Percentiles rank a stretch among this genome's conserved stretches.
Evolutionary conservation across 2,797 vertebrate species (phyloP).

Genomic region (Harpagifer antarcticus): DNA sequence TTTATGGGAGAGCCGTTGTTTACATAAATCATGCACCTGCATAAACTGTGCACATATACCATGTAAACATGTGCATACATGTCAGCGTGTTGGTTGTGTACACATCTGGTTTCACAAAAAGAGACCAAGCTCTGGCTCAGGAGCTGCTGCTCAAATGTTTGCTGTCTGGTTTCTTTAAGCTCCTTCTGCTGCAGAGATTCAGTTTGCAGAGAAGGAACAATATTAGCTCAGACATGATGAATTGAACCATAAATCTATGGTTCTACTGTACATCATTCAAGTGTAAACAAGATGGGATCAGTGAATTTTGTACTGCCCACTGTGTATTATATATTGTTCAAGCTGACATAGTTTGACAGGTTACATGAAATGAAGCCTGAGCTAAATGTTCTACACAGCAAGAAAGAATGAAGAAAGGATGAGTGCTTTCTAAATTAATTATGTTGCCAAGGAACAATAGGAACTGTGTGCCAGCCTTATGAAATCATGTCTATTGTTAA

Average conservation of each 20-base stretch:
- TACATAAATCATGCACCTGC: not conserved
- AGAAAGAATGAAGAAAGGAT: not conserved
- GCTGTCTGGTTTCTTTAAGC: slow-evolving; percentile 22
- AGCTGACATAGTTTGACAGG: not conserved
- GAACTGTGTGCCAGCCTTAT: not conserved
- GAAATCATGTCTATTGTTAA: slow-evolving; percentile 30
- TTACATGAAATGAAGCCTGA: not conserved
- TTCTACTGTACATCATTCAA: slow-evolving; percentile 13
- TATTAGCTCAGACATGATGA: slow-evolving; percentile 15
- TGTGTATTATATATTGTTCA: not conserved
- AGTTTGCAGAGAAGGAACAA: slow-evolving; percentile 25
- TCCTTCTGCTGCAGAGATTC: slow-evolving; percentile 30
- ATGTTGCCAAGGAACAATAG: not conserved
- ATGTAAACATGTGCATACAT: slow-evolving; percentile 2
- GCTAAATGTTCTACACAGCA: not conserved
- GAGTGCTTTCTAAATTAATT: not conserved
- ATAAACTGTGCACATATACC: slow-evolving; percentile 2
- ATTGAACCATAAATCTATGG: slow-evolving; percentile 21
- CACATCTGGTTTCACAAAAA: not conserved
- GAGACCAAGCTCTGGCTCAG: not conserved
- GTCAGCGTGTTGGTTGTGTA: slow-evolving; percentile 3
- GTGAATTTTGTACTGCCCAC: not conserved
- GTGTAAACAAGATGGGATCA: not conserved
- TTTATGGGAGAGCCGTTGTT: not conserved
- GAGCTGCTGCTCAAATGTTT: slow-evolving; percentile 33